Percentiles rank a stretch among this genome's conserved stretches.
phyloP scores from a whole-genome alignment of 2,888 invertebrate genomes.

The Hyppa rectilinea region DNA sequence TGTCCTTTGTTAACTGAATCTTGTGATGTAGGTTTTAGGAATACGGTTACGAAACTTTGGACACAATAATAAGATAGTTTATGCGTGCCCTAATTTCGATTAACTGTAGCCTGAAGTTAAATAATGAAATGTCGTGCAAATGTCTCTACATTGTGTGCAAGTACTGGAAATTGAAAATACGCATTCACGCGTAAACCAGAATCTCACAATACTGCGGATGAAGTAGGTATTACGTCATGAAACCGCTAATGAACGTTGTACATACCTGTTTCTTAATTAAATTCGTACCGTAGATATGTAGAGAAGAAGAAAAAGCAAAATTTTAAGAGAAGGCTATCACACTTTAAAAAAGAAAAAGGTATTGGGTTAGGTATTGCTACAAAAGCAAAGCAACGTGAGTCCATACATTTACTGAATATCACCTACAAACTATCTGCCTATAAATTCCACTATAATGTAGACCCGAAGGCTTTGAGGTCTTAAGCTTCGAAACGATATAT shows the following conservation, averaged over 20 bases:
- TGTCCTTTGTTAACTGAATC: slow-evolving; percentile 43
- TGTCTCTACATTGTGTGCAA: slow-evolving; percentile 51
- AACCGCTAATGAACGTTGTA: slow-evolving; percentile 37
- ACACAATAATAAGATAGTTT: slow-evolving; percentile 46
- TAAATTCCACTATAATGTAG: slow-evolving; percentile 61
- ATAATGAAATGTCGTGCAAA: slow-evolving; percentile 57
- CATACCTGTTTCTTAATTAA: slow-evolving; percentile 19
- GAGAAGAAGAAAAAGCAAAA: neutral
- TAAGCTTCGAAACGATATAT: slow-evolving; percentile 55
- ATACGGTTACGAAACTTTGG: slow-evolving; percentile 40
- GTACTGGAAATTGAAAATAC: slow-evolving; percentile 44
- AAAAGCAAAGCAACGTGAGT: slow-evolving; percentile 17
- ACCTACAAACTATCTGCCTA: slow-evolving; percentile 45
- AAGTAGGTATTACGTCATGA: slow-evolving; percentile 35
- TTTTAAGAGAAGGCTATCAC: neutral
- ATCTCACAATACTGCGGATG: slow-evolving; percentile 56
- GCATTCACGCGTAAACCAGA: slow-evolving; percentile 50
- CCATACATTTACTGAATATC: slow-evolving; percentile 50
- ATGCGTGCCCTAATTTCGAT: slow-evolving; percentile 49
- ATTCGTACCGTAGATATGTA: neutral
- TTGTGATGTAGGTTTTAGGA: slow-evolving; percentile 44
- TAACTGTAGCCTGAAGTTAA: slow-evolving; percentile 43
- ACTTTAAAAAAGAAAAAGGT: neutral
- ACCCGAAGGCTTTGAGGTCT: slow-evolving; percentile 49
- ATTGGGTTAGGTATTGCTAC: no score